Percentiles rank a stretch among this genome's conserved stretches.
phyloP scores from a whole-genome alignment of 2,797 vertebrate species.

The Sphaeramia orbicularis region DNA sequence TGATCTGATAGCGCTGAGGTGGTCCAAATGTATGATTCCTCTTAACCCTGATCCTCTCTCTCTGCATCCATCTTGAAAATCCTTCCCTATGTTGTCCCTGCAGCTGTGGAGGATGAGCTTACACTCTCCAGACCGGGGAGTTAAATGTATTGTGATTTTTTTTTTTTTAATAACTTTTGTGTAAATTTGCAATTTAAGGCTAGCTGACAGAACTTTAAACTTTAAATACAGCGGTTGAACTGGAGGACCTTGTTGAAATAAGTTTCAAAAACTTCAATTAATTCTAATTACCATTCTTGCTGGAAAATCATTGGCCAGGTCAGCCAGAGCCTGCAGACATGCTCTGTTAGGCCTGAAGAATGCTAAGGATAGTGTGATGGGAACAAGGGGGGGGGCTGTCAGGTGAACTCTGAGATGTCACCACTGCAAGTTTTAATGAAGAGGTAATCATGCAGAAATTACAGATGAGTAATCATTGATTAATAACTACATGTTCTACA shows the following conservation, averaged over 20 bases:
- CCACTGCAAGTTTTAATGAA: constrained; percentile 72
- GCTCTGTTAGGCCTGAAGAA: constrained; percentile 50
- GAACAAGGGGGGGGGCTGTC: constrained; percentile 47
- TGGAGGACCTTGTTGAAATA: constrained; percentile 49
- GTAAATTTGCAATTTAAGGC: constrained; percentile 42
- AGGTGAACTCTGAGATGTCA: constrained; percentile 65
- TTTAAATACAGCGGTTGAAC: constrained; percentile 56
- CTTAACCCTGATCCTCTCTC: constrained; percentile 63
- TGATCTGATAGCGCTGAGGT: constrained; percentile 74
- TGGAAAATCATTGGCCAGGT: constrained; percentile 48
- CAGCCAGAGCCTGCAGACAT: constrained; percentile 32
- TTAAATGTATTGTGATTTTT: constrained; percentile 24
- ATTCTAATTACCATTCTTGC: constrained; percentile 61
- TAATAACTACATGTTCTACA: constrained; percentile 83
- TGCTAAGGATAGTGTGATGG: constrained; percentile 45
- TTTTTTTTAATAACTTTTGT: constrained; percentile 8
- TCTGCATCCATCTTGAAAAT: constrained; percentile 57
- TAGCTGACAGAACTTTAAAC: constrained; percentile 32
- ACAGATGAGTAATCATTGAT: constrained; percentile 77
- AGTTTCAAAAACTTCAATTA: constrained; percentile 67
- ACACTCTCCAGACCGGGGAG: constrained; percentile 25
- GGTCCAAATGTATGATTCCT: constrained; percentile 68
- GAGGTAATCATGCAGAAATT: constrained; percentile 79
- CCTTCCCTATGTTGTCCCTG: constrained; percentile 39
- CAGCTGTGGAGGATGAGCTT: constrained; percentile 52